These are phyloP conservation scores for Pharmacophagus antenor DNA, from an alignment of 2,888 invertebrate genomes.

Conservation along the genomic window DNA sequence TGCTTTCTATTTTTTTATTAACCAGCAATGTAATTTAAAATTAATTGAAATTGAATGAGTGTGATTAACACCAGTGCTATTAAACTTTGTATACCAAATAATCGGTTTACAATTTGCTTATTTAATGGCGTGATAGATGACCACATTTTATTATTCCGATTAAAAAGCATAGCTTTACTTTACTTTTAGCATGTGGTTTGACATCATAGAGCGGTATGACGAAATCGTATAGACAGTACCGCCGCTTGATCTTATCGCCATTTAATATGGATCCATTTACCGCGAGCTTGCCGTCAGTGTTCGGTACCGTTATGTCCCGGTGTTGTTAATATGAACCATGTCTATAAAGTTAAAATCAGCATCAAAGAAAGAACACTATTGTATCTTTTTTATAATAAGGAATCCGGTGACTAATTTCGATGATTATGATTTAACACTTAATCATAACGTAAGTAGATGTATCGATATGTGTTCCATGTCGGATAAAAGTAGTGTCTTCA, in stretches of 20 bases:
- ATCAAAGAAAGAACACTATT: no score
- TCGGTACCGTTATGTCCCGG: slow-evolving; percentile 37
- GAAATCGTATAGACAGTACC: slow-evolving; percentile 60
- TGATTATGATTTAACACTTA: not conserved
- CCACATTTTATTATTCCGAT: slow-evolving; percentile 35
- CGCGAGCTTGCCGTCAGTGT: slow-evolving; percentile 41
- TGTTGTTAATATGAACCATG: not conserved
- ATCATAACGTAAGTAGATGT: no score
- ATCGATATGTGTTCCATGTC: not conserved
- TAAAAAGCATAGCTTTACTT: slow-evolving; percentile 39
- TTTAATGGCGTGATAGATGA: slow-evolving; percentile 32
- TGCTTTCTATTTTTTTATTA: no score
- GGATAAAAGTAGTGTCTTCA: not conserved
- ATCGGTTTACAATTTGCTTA: not conserved
- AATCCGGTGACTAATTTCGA: not conserved
- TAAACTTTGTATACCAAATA: not conserved
- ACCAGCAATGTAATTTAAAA: no score
- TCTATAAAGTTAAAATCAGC: no score
- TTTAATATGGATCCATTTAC: slow-evolving; percentile 59
- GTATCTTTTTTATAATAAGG: not conserved
- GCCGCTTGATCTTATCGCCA: slow-evolving; percentile 57
- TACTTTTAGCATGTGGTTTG: slow-evolving; percentile 71
- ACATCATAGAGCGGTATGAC: slow-evolving; percentile 45
- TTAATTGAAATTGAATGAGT: not conserved
- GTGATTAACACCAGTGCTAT: not conserved